Evolutionary conservation across 2,797 vertebrate species (phyloP), one percentile per base, ranked within the genome.

Genomic region (Oreortyx pictus): DNA sequence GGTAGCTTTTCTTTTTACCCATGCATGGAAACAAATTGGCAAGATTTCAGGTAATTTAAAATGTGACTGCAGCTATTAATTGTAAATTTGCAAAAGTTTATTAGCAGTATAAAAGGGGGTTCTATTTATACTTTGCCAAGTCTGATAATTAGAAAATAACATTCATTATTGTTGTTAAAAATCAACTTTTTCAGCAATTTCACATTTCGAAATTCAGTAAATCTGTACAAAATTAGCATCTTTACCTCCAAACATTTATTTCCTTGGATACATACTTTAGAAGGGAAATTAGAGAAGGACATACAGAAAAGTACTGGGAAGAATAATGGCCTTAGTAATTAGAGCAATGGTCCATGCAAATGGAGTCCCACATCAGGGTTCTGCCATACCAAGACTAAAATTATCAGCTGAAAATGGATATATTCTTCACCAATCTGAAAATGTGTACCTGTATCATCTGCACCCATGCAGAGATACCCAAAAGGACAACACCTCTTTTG

Each of bases 1-100:
- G 24, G 19, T 5, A 72, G 20, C 1, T 74, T 90, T 60, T 52
- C 43, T 29, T 90, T 85, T 81, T 60, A 41, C 50, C 59, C 7
- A 5, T 37, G 20, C 22, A 35, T 13, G 4, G 49, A 85, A 84
- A 80, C 24, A 82, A 90, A 50, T 2, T n/a, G 59, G 57, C 39
- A 89, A 72, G 29, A 87, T 81, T 90, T 87, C 88, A 75, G 61
- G 17, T 64, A 3, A 41, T 61, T 89, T 70, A 78, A 89, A 93
- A 78, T 46, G 39, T 43, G 35, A 43, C 66, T 78, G 37, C 35
- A 79, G 50, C 25, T 56, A 49, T 49, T 75, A 93, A 87, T 75
- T 44, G 89, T 7, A 57, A 57, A 70, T 76, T 78, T 87, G 25
- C 19, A 72, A 5, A 88, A 72, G n/a, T 54, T 75, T 79, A 49